A percentile compares a stretch with the other conserved stretches of the same genome.
These are phyloP conservation scores for Choloepus hoffmanni DNA, from an alignment of 2,113 vertebrate genomes.

Conservation along the genomic window DNA sequence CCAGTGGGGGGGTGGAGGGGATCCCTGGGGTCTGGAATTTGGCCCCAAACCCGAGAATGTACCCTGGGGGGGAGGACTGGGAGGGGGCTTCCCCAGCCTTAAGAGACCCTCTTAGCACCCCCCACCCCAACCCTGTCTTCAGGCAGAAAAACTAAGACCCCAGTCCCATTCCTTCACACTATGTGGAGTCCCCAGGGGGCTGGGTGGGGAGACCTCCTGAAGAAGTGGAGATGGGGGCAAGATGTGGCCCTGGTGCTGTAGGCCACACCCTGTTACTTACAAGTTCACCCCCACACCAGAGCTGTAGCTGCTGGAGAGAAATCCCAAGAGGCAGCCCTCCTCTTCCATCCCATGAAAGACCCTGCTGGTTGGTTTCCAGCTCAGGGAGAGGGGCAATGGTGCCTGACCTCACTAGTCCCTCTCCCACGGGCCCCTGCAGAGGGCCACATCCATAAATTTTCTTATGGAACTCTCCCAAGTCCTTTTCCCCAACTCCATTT, in stretches of 20 bases:
- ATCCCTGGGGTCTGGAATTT: constrained; percentile 70
- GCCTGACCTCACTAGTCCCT: constrained; percentile 72
- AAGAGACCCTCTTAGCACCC: constrained; percentile 69
- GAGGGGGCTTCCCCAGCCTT: constrained; percentile 77
- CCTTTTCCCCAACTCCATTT: constrained; percentile 72
- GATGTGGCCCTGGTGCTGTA: constrained; percentile 79
- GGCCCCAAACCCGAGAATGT: constrained; percentile 78
- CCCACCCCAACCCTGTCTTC: constrained; percentile 42
- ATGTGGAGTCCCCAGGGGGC: constrained; percentile 21
- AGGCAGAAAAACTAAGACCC: constrained; percentile 49
- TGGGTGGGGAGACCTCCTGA: neutral
- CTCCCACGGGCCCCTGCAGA: constrained; percentile 66
- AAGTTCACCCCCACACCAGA: constrained; percentile 29
- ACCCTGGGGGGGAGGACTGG: constrained; percentile 74
- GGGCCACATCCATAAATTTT: constrained; percentile 88
- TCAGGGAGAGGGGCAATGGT: constrained; percentile 73
- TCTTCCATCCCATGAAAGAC: constrained; percentile 48
- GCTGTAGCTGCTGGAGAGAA: constrained; percentile 68
- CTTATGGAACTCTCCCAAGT: constrained; percentile 85
- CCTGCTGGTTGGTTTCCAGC: constrained; percentile 71
- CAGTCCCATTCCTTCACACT: neutral
- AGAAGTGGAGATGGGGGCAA: constrained; percentile 45
- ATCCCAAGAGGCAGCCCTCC: constrained; percentile 62
- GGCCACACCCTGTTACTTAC: constrained; percentile 60
- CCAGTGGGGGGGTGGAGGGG: constrained; percentile 55